Evolutionary conservation across 2,888 invertebrate species (phyloP).

Genomic region (Dorcus parallelipipedus): DNA sequence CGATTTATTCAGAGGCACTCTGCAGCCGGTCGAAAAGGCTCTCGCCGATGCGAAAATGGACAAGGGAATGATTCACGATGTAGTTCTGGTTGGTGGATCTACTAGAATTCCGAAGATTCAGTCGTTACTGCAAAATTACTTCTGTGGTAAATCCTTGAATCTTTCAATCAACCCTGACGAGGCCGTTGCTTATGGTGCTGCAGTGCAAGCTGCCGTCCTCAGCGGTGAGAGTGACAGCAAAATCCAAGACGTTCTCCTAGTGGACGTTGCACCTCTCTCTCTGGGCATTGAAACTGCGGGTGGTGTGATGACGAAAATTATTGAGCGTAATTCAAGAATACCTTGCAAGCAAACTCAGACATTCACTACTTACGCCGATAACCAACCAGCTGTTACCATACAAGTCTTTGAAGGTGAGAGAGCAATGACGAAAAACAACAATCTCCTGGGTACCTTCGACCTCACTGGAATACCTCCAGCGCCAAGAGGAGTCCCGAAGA

Average conservation of each 20-base stretch:
- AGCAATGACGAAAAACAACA: constrained; percentile 79
- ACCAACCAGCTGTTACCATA: constrained; percentile 61
- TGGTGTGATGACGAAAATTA: constrained; percentile 70
- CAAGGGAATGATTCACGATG: constrained; percentile 71
- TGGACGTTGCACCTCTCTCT: constrained; percentile 67
- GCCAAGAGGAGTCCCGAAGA: constrained; percentile 64
- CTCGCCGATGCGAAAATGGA: constrained; percentile 74
- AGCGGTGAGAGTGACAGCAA: constrained; percentile 57
- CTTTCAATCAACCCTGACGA: constrained; percentile 46
- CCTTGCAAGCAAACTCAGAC: constrained; percentile 57
- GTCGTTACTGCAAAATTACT: constrained; percentile 69
- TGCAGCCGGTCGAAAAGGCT: constrained; percentile 72
- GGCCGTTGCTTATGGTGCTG: constrained; percentile 46
- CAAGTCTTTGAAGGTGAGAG: constrained; percentile 69
- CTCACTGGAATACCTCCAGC: constrained; percentile 69
- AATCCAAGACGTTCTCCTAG: constrained; percentile 71
- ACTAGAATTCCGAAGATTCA: constrained; percentile 79
- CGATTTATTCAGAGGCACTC: constrained; percentile 66
- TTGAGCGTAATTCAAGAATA: constrained; percentile 57
- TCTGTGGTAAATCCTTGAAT: constrained; percentile 56
- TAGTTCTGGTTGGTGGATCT: constrained; percentile 79
- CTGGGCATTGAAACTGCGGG: constrained; percentile 77
- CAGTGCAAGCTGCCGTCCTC: constrained; percentile 43
- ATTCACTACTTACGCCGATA: constrained; percentile 67
- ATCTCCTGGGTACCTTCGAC: constrained; percentile 63